Base-by-base conservation (phyloP, 2,888 invertebrate genomes). In the Polylopha cassiicola region DNA sequence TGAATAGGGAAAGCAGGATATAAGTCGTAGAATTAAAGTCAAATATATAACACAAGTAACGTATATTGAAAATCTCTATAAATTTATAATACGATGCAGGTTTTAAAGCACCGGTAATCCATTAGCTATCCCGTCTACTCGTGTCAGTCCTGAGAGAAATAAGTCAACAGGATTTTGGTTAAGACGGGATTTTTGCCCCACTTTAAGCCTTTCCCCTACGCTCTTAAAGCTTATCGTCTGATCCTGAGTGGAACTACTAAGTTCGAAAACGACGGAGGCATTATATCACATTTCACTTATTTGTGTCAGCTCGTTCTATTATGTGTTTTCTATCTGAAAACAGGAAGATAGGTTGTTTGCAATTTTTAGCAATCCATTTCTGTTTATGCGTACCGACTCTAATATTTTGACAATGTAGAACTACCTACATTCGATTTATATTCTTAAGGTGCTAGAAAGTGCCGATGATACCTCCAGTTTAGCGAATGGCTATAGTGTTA, bases 381-480 rank as follows among this genome's bases (percentile, higher is more conserved):
- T n/a, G n/a, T n/a, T n/a, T n/a, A n/a, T n/a, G 2, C 16, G 24
- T 9, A 20, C 18, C 15, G 18, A 34, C 23, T 15, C 18, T 33
- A 7, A 10, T 16, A 36, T 39, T 44, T 34, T 38, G 39, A 9
- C 7, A 36, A 29, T 37, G 39, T 39, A 45, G 45, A 34, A 42
- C n/a, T n/a, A n/a, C n/a, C n/a, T 52, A 53, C 48, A 52, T 49
- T 55, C 57, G 54, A 58, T 74, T 71, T 65, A 66, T 75, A 76
- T 76, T 76, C 73, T 36, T 39, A 42, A 49, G 58, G 65, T 64
- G 70, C 66, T 71, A 52, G 65, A 68, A 69, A 71, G 71, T 65
- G 55, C 46, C 41, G 49, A 70, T 61, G 70, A 75, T 77, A 76
- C 73, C 68, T 71, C 58, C 65, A 65, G 74, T 74, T 76, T 69